phyloP scores from a whole-genome alignment of 1,140 invertebrate species.

The Drusus annulatus region DNA sequence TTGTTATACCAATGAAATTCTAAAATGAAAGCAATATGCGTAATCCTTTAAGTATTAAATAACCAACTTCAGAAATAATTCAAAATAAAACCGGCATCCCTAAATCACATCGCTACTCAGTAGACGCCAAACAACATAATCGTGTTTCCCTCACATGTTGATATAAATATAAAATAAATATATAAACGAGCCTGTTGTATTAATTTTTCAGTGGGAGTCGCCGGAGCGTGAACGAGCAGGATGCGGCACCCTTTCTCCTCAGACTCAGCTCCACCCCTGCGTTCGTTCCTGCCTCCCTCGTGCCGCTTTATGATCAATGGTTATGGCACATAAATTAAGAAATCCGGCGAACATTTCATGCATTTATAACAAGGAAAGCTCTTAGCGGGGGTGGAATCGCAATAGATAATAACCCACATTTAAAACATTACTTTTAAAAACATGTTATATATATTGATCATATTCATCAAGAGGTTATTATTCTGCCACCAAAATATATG shows the following conservation, averaged over 20 bases:
- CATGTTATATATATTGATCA: too few species aligned
- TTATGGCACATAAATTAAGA: conserved; percentile 60
- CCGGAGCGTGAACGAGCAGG: conserved; percentile 54
- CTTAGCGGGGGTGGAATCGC: conserved; percentile 8
- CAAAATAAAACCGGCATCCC: too few species aligned
- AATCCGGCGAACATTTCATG: conserved; percentile 57
- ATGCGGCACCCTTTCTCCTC: conserved; percentile 19
- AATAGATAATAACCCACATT: not conserved
- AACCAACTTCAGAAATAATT: too few species aligned
- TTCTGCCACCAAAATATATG: too few species aligned
- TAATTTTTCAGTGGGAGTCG: conserved; percentile 58
- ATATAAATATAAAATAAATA: conserved; percentile 55
- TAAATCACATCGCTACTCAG: conserved; percentile 5
- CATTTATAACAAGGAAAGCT: conserved; percentile 58
- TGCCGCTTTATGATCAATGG: conserved; percentile 58
- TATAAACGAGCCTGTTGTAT: conserved; percentile 55
- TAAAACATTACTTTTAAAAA: too few species aligned
- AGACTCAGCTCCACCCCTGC: not conserved
- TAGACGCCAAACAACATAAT: not conserved
- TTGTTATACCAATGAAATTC: too few species aligned
- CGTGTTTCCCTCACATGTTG: conserved; percentile 46
- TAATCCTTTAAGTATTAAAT: too few species aligned
- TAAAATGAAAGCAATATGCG: too few species aligned
- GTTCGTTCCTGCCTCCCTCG: conserved; percentile 1
- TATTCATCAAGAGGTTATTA: too few species aligned